Base-by-base conservation (phyloP, 2,113 vertebrate species). In the Dasyornis broadbenti region DNA sequence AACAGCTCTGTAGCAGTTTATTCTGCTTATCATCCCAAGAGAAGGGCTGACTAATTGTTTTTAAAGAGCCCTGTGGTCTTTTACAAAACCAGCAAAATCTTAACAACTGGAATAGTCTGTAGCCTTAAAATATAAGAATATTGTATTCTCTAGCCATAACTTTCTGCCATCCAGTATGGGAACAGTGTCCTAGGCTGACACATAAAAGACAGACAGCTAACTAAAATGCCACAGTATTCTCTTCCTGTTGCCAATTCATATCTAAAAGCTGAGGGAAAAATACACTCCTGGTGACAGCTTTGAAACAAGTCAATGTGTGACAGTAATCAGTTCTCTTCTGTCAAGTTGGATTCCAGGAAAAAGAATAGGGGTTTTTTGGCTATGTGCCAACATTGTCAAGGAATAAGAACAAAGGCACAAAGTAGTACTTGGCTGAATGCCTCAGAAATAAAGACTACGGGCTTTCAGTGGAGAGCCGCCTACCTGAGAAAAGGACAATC, bases 301-400 rank as follows among this genome's bases (percentile, higher is more conserved):
- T 94, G 76, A 95, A 92, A 66, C 31, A 82, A 93, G 79, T 63
- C 82, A 56, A 27, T 71, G 79, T 94, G 72, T 81, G 95, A 93
- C 94, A 96, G 90, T 66, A 86, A 96, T 94, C 92, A 86, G 85
- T 85, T 90, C 88, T 95, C 39, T 88, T 82, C 90, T 96, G 93
- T 90, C 92, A 93, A 94, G 52, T 20, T 6, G 0, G n/a, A 79
- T 86, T 93, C 76, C 86, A 91, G 37, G 54, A 80, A 90, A 56
- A 80, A 90, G 52, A 82, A 79, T 6, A 65, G n/a, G n/a, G n/a
- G 19, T 0, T 2, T 44, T 84, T 86, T 87, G 88, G 85, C 72
- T 81, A 37, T 24, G 12, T 90, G 80, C 79, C 94, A 92, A 77
- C 39, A 59, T 20, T 63, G 39, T 83, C 75, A 96, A 92, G 64